Evolutionary conservation across 2,797 vertebrate genomes (phyloP).

Genomic region (Enteromius argenteus): DNA sequence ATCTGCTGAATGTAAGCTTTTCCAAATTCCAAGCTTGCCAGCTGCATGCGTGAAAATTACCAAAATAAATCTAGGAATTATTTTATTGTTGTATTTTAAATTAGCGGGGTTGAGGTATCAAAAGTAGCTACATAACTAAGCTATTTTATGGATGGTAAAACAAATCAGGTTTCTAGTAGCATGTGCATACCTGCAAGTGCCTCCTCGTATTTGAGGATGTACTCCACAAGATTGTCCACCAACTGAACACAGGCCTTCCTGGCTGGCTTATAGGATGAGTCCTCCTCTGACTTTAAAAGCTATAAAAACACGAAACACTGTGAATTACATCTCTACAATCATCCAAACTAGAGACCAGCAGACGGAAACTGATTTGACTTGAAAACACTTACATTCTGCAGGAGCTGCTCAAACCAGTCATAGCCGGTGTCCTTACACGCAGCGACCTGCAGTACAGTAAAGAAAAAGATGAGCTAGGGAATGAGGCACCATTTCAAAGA

Average conservation of each 20-base stretch:
- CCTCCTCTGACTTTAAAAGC: slow-evolving; percentile 96
- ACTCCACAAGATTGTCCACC: slow-evolving; percentile 97
- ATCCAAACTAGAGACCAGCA: neutral
- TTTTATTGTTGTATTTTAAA: too few relatives aligned
- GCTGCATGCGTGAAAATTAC: too few relatives aligned
- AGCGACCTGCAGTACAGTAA: slow-evolving; percentile 81
- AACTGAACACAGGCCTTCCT: slow-evolving; percentile 97
- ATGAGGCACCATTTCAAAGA: neutral
- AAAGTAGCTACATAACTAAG: too few relatives aligned
- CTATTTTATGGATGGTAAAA: too few relatives aligned
- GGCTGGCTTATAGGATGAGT: slow-evolving; percentile 95
- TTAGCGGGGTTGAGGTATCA: too few relatives aligned
- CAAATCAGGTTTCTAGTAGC: neutral
- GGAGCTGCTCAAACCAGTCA: slow-evolving; percentile 98
- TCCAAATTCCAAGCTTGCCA: too few relatives aligned
- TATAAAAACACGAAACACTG: slow-evolving; percentile 48
- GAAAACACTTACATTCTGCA: slow-evolving; percentile 89
- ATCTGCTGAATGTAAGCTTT: too few relatives aligned
- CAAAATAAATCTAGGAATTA: too few relatives aligned
- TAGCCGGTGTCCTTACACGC: slow-evolving; percentile 97
- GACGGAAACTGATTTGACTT: neutral
- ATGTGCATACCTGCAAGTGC: slow-evolving; percentile 86
- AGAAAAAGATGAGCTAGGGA: neutral
- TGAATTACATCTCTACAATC: neutral
- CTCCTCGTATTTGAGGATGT: slow-evolving; percentile 97